Evolutionary conservation across 2,113 vertebrate genomes (phyloP).

Genomic region (Rostratula benghalensis): DNA sequence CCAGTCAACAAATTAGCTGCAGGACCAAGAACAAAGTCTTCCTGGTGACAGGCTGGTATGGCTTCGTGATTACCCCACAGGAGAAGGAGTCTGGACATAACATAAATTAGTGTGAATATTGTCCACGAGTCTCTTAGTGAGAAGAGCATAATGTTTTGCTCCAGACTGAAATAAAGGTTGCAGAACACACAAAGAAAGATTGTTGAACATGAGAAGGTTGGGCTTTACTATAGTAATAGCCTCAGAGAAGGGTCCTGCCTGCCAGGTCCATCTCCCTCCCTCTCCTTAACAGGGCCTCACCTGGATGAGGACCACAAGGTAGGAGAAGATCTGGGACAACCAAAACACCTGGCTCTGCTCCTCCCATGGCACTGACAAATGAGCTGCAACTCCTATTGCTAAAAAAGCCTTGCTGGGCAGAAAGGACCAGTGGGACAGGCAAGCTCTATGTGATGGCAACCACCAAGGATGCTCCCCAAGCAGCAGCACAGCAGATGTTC

Average conservation of each 20-base stretch:
- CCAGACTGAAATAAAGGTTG: background rate
- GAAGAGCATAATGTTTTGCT: background rate
- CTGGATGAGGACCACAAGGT: background rate
- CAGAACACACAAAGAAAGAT: accelerated
- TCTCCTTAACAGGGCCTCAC: background rate
- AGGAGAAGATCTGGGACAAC: background rate
- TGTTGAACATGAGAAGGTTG: accelerated
- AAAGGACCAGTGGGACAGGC: background rate
- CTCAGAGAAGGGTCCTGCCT: background rate
- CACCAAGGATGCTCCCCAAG: background rate
- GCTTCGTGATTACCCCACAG: accelerated
- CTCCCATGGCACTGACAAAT: accelerated
- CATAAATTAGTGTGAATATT: accelerated
- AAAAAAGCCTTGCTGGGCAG: background rate
- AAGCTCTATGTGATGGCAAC: accelerated
- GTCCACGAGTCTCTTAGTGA: accelerated
- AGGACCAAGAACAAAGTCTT: background rate
- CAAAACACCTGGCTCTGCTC: accelerated
- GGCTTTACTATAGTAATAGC: background rate
- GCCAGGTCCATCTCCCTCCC: background rate
- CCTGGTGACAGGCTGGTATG: background rate
- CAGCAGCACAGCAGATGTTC: background rate
- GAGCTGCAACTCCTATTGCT: accelerated
- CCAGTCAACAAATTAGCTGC: background rate
- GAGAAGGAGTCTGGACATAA: background rate